A percentile compares a stretch with the other conserved stretches of the same genome.
Evolutionary conservation across 2,113 vertebrate species (phyloP).

Genomic region (Melozone crissalis): DNA sequence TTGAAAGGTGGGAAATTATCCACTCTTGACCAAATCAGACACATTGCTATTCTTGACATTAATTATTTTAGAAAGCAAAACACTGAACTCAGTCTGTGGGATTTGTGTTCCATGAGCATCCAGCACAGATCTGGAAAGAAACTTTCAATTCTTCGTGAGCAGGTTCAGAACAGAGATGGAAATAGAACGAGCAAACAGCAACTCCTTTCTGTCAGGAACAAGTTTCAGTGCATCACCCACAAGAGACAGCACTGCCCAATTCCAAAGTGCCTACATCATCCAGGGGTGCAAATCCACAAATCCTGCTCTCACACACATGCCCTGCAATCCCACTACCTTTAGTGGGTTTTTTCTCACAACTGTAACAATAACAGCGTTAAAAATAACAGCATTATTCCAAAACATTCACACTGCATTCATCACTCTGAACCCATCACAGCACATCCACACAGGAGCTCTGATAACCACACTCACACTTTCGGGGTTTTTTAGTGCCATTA

Average conservation of each 20-base stretch:
- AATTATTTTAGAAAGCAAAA: not conserved
- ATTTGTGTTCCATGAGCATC: not conserved
- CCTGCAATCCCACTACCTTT: not conserved
- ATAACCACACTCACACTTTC: not conserved
- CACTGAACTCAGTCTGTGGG: not conserved
- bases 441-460: not conserved
- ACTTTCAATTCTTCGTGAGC: not conserved
- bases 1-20: not conserved
- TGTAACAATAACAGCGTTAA: not conserved
- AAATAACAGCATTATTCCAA: not conserved
- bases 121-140: not conserved
- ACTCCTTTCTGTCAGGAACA: not conserved
- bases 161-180: not conserved
- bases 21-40: not conserved
- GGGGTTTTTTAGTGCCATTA: not conserved
- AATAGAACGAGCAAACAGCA: not conserved
- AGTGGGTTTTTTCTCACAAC: not conserved
- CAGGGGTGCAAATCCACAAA: not conserved
- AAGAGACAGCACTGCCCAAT: accelerated
- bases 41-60: not conserved
- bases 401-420: not conserved
- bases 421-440: not conserved
- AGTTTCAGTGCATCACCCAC: not conserved
- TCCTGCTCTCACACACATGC: accelerated
- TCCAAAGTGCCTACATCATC: accelerated